Conservation (phyloP, 2,797 vertebrate genomes). For the Adelosebastes latens region DNA sequence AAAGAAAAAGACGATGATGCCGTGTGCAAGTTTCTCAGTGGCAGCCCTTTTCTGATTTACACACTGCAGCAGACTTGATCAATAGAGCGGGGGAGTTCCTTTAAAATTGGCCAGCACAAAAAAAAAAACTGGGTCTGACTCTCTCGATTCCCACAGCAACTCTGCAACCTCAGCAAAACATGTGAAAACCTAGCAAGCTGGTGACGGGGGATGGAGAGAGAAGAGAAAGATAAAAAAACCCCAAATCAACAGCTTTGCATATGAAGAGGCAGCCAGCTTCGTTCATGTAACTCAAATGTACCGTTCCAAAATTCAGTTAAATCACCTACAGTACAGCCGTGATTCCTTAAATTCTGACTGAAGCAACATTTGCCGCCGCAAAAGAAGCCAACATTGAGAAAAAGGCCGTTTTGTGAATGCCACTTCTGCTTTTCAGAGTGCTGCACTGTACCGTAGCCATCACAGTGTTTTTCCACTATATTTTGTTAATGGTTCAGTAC, state of each 20-base stretch:
- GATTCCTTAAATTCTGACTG: neutral
- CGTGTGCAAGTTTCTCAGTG: neutral
- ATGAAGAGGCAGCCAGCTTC: neutral
- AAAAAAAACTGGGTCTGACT: constrained; percentile 1
- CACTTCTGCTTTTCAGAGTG: neutral
- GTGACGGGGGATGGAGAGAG: neutral
- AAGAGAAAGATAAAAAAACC: neutral
- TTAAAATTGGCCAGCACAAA: constrained; percentile 14
- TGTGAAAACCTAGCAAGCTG: neutral
- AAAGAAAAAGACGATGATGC: neutral
- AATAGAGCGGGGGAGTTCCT: constrained; percentile 8
- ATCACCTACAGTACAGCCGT: neutral
- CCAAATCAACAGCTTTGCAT: neutral
- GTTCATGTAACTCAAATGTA: neutral
- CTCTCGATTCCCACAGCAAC: neutral
- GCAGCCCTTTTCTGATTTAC: constrained; percentile 37
- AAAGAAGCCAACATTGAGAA: neutral
- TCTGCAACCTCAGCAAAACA: constrained; percentile 47
- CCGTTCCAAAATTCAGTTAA: neutral
- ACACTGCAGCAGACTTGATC: constrained; percentile 49
- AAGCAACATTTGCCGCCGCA: neutral
- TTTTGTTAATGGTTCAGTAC: constrained; percentile 33
- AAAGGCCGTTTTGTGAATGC: neutral
- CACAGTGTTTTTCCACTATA: constrained; percentile 47
- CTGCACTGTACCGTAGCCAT: constrained; percentile 29